Base-by-base conservation (phyloP, 2,797 vertebrate species). In the Nyctalus aviator region DNA sequence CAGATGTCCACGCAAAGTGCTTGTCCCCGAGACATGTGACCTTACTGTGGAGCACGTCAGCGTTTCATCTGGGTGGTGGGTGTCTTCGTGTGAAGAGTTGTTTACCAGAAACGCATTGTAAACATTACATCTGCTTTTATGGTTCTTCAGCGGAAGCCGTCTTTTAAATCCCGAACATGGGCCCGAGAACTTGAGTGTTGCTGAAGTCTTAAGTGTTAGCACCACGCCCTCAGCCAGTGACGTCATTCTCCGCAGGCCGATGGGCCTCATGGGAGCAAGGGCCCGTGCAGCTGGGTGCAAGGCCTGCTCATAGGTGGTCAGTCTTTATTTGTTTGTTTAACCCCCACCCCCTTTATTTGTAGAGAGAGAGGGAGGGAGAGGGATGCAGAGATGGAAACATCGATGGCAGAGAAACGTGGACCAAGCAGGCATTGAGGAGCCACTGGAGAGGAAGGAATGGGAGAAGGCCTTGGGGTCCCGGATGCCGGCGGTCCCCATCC, bases 1-100 rank as follows among this genome's bases (percentile, higher is more conserved):
- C 69, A 94, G 89, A 41, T 10, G 0, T 50, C 71, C 46, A 8
- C 27, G 7, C 14, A 3, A 55, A 46, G 37, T 59, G 6, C 76
- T 84, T n/a, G 48, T 71, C 46, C 37, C 46, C 27, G 14, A 85
- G 20, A 75, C 32, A 68, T 50, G 6, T 23, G 77, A 30, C 57
- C 57, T 2, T 75, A 27, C 48, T 23, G 27, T 1, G 77, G 82
- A 78, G 25, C 69, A 35, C 73, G n/a, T 46, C 72, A 55, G 84
- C 81, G 14, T 53, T 64, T 66, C 84, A 66, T 0, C 53, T 64
- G 83, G 48, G 8, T 27, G 48, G 35, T 83, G 32, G 46, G 21
- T 69, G 83, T 50, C 57, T 87, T 69, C 72, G n/a, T 90, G 17
- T 72, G 75, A 48, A 82, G 73, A 89, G 35, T 79, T 89, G 72